Evolutionary conservation across 2,888 invertebrate species (phyloP).

Genomic region (Octodonta nipae): DNA sequence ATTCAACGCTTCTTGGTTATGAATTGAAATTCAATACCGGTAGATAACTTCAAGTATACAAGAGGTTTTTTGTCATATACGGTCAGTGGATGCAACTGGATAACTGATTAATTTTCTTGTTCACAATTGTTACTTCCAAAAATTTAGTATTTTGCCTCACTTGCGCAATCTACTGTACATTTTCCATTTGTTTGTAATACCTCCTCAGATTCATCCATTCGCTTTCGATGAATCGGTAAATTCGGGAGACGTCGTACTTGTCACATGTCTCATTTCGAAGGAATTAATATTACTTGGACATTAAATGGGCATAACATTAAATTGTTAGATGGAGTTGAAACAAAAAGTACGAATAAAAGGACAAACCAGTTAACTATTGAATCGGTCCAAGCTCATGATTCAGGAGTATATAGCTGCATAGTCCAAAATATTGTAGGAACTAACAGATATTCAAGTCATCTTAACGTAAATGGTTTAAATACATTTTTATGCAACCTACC

Average conservation of each 20-base stretch:
- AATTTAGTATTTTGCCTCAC: too few relatives aligned
- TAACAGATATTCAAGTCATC: slow-evolving; percentile 41
- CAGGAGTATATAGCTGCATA: slow-evolving; percentile 50
- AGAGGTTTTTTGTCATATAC: too few relatives aligned
- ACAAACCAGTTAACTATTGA: slow-evolving; percentile 20
- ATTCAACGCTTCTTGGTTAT: too few relatives aligned
- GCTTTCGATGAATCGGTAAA: slow-evolving; percentile 46
- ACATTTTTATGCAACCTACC: too few relatives aligned
- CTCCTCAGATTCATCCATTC: slow-evolving; percentile 37
- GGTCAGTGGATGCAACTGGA: too few relatives aligned
- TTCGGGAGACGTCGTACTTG: slow-evolving; percentile 27
- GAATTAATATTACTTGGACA: slow-evolving; percentile 45
- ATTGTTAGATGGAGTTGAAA: slow-evolving; percentile 28
- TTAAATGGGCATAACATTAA: slow-evolving; percentile 30
- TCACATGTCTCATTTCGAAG: slow-evolving; percentile 51
- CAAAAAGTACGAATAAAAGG: slow-evolving; percentile 16
- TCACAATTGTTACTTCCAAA: too few relatives aligned
- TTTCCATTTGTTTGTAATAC: slow-evolving; percentile 26
- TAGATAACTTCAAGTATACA: too few relatives aligned
- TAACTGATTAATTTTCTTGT: too few relatives aligned
- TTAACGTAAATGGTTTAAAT: slow-evolving; percentile 24
- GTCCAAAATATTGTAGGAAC: slow-evolving; percentile 47
- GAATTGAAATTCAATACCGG: too few relatives aligned
- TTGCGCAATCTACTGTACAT: too few relatives aligned
- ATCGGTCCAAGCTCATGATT: slow-evolving; percentile 45